These are phyloP conservation scores for Epinephelus lanceolatus DNA, from an alignment of 2,113 vertebrate genomes.

Conservation along the genomic window DNA sequence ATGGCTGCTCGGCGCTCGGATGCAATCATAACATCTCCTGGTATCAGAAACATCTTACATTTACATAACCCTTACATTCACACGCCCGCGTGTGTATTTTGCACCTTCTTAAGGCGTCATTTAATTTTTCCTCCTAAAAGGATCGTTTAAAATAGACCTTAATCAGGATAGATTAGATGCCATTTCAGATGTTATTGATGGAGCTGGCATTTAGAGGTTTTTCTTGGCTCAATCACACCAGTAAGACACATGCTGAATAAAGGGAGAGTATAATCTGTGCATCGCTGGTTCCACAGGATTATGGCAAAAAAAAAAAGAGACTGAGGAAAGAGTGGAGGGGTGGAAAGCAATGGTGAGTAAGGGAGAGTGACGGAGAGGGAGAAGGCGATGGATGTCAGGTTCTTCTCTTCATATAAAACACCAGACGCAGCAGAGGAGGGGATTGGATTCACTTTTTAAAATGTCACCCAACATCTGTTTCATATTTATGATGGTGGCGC, in stretches of 20 bases:
- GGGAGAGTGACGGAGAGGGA: slow-evolving; percentile 36
- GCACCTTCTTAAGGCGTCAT: slow-evolving; percentile 50
- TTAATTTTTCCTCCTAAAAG: slow-evolving; percentile 58
- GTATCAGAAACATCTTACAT: slow-evolving; percentile 59
- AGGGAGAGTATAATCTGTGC: slow-evolving; percentile 76
- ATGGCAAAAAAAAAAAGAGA: slow-evolving; percentile 33
- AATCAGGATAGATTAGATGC: slow-evolving; percentile 74
- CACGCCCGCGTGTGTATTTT: slow-evolving; percentile 45
- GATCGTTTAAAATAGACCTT: slow-evolving; percentile 68
- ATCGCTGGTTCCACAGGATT: slow-evolving; percentile 75
- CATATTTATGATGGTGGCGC: slow-evolving; percentile 85
- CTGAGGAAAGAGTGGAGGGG: slow-evolving; percentile 33
- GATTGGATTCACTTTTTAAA: slow-evolving; percentile 82
- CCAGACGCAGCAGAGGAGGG: slow-evolving; percentile 77
- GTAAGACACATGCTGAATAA: slow-evolving; percentile 70
- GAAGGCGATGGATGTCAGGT: slow-evolving; percentile 71
- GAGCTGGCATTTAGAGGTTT: slow-evolving; percentile 54
- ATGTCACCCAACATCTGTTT: slow-evolving; percentile 87
- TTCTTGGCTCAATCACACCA: slow-evolving; percentile 57
- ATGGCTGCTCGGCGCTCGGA: slow-evolving; percentile 27
- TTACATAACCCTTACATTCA: slow-evolving; percentile 60
- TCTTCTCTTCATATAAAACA: slow-evolving; percentile 72
- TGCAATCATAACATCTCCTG: slow-evolving; percentile 64
- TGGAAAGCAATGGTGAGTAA: slow-evolving; percentile 46
- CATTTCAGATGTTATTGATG: slow-evolving; percentile 65